Evolutionary conservation across 2,113 vertebrate species (phyloP).

Genomic region (Tupaia chinensis): DNA sequence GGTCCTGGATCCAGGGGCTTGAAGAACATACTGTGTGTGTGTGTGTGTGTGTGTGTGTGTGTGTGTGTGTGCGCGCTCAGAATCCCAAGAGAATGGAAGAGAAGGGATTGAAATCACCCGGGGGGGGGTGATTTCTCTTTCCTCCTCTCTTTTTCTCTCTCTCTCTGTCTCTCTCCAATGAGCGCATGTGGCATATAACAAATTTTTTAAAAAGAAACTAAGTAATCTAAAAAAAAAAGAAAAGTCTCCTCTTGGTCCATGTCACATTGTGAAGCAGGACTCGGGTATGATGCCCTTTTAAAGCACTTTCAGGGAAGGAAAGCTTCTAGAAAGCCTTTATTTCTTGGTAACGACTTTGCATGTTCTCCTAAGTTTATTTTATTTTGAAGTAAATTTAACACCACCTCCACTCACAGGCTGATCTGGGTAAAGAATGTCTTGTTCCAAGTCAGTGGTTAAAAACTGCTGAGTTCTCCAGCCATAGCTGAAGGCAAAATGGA

Average conservation of each 20-base stretch:
- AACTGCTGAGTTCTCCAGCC: slow-evolving; percentile 30
- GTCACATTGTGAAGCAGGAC: not conserved
- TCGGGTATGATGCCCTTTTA: not conserved
- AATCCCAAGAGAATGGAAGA: too few species aligned
- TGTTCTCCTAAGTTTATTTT: slow-evolving; percentile 8
- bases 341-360: not conserved
- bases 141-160: too few species aligned
- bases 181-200: too few species aligned
- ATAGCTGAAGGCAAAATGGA: slow-evolving; percentile 2
- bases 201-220: too few species aligned
- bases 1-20: too few species aligned
- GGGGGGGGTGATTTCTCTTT: too few species aligned
- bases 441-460: slow-evolving; percentile 22
- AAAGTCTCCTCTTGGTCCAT: not conserved
- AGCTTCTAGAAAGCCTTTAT: not conserved
- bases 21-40: too few species aligned
- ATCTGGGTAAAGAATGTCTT: slow-evolving; percentile 43
- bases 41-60: too few species aligned
- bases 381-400: slow-evolving; percentile 6
- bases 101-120: too few species aligned
- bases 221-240: too few species aligned
- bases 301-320: not conserved
- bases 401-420: not conserved
- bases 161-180: too few species aligned
- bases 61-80: too few species aligned